phyloP scores from a whole-genome alignment of 2,797 vertebrate genomes.

The Paramormyrops hopkinsi region DNA sequence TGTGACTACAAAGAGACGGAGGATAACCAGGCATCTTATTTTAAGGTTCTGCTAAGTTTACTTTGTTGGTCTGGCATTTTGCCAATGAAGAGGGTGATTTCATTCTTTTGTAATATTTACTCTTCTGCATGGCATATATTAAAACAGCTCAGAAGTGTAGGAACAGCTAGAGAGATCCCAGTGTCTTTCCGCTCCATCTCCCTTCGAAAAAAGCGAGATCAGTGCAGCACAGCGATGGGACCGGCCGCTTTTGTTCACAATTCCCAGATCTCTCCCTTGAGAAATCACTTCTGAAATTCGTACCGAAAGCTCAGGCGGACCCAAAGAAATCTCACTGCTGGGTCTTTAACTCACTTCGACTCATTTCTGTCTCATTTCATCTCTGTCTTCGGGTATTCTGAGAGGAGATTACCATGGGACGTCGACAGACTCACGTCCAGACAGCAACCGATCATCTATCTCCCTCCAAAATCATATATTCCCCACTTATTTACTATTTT shows the following conservation, averaged over 20 bases:
- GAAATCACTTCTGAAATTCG: not conserved
- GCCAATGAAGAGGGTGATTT: not conserved
- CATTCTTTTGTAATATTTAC: not conserved
- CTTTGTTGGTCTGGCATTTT: not conserved
- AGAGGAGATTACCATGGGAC: not conserved
- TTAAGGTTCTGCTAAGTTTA: not conserved
- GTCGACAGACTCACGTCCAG: not conserved
- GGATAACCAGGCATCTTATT: not conserved
- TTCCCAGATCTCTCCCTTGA: not conserved
- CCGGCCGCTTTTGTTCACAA: not conserved
- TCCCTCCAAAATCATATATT: not conserved
- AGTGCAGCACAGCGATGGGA: not conserved
- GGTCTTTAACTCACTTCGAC: not conserved
- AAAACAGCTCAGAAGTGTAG: not conserved
- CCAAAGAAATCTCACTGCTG: conserved; percentile 1
- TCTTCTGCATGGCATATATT: not conserved
- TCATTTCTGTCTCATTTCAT: conserved; percentile 1
- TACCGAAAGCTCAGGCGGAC: not conserved
- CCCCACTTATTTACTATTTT: not conserved
- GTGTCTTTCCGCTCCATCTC: not conserved
- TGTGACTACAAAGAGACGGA: not conserved
- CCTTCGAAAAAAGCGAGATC: not conserved
- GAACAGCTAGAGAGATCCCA: not conserved
- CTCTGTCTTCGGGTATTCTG: not conserved
- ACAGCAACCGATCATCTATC: not conserved